These are phyloP conservation scores for Dione juno DNA, from an alignment of 2,888 invertebrate species.

Conservation along the genomic window DNA sequence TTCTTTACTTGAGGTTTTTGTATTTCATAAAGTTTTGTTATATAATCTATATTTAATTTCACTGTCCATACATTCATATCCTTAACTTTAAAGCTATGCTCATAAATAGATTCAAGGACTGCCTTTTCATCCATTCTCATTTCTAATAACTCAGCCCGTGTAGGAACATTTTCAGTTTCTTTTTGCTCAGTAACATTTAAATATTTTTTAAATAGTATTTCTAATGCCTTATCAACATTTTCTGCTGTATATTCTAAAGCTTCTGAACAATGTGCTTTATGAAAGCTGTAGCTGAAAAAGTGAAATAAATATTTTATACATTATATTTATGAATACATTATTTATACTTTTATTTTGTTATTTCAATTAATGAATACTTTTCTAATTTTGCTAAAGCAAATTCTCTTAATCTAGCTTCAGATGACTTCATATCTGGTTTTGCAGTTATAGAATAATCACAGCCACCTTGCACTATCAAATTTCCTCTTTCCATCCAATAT, in stretches of 20 bases:
- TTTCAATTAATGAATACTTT: constrained; percentile 74
- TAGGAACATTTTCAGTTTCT: constrained; percentile 69
- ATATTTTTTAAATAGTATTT: constrained; percentile 88
- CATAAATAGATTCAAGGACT: constrained; percentile 91
- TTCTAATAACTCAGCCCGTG: constrained; percentile 83
- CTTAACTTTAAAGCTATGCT: constrained; percentile 86
- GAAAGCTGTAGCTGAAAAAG: constrained; percentile 87
- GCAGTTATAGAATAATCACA: constrained; percentile 86
- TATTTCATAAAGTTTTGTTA: constrained; percentile 82
- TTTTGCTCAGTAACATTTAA: constrained; percentile 77
- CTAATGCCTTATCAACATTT: constrained; percentile 88
- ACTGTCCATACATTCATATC: constrained; percentile 89
- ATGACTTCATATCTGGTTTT: constrained; percentile 82
- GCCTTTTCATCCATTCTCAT: constrained; percentile 88
- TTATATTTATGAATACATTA: not conserved
- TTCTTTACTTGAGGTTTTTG: constrained; percentile 75
- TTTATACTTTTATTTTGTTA: not conserved
- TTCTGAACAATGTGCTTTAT: constrained; percentile 88
- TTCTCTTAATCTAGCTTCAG: constrained; percentile 86
- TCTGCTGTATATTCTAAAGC: constrained; percentile 87
- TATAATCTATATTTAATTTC: constrained; percentile 86
- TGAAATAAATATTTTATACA: constrained; percentile 18
- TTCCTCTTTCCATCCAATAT: constrained; percentile 91
- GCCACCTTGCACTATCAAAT: constrained; percentile 88
- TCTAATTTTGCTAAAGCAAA: constrained; percentile 89